phyloP scores from a whole-genome alignment of 2,113 vertebrate species.

The Tauraco erythrolophus region DNA sequence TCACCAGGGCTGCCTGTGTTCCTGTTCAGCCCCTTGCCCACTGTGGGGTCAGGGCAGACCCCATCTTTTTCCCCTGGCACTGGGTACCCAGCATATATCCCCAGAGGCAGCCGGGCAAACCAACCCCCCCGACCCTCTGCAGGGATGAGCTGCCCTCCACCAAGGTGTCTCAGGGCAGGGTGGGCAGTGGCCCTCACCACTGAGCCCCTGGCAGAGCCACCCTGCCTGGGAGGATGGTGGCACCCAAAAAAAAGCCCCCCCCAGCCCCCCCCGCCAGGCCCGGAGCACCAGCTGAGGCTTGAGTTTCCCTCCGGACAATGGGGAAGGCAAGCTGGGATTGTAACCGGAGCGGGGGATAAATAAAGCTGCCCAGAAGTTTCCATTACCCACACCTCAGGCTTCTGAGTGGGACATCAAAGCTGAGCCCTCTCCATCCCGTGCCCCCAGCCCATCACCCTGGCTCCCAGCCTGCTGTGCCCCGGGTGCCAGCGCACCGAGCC shows the following conservation, averaged over 20 bases:
- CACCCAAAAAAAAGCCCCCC: no score
- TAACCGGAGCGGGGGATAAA: slow-evolving; percentile 50
- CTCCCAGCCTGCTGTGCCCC: not conserved
- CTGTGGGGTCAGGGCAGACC: not conserved
- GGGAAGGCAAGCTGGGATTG: slow-evolving; percentile 15
- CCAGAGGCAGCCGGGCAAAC: not conserved
- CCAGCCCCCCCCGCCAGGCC: not conserved
- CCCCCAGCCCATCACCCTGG: not conserved
- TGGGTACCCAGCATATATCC: not conserved
- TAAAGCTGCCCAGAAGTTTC: slow-evolving; percentile 58
- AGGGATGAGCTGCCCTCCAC: fast-evolving
- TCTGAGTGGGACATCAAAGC: not conserved
- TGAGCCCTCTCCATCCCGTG: fast-evolving
- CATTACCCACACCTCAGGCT: not conserved
- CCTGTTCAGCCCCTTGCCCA: not conserved
- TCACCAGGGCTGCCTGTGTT: not conserved
- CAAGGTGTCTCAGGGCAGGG: not conserved
- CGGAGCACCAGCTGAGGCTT: slow-evolving; percentile 20
- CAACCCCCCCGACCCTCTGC: not conserved
- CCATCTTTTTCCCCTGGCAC: not conserved
- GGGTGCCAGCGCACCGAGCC: not conserved
- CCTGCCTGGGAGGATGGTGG: not conserved
- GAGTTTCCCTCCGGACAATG: slow-evolving; percentile 53
- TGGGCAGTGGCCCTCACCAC: not conserved
- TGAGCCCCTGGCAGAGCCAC: not conserved